phyloP scores from a whole-genome alignment of 2,113 vertebrate genomes.

The Rana temporaria region DNA sequence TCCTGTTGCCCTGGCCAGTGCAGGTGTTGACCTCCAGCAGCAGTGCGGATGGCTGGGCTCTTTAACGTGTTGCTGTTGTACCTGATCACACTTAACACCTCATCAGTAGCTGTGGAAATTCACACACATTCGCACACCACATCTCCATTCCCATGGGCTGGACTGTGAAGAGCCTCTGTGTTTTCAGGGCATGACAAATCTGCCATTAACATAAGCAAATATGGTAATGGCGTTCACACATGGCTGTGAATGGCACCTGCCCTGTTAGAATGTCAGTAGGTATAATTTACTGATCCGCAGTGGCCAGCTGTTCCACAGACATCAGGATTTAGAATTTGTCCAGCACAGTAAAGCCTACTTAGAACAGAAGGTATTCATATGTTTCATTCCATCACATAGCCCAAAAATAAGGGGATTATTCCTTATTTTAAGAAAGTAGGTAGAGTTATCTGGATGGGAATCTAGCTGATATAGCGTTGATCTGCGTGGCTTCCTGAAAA shows the following conservation, averaged over 20 bases:
- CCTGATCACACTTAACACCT: constrained; percentile 40
- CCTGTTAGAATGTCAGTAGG: background rate
- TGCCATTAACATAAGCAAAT: constrained; percentile 21
- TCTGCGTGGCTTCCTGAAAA: too few species aligned
- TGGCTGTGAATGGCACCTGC: constrained; percentile 12
- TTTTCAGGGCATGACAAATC: background rate
- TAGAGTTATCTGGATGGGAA: too few species aligned
- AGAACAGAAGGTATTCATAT: too few species aligned
- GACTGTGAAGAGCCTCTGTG: background rate
- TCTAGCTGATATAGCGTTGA: too few species aligned
- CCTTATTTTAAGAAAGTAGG: too few species aligned
- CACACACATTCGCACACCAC: constrained; percentile 6
- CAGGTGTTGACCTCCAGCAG: background rate
- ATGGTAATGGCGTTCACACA: constrained; percentile 6
- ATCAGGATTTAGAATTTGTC: too few species aligned
- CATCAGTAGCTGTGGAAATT: constrained; percentile 42
- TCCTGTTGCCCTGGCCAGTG: background rate
- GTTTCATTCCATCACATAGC: too few species aligned
- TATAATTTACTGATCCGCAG: background rate
- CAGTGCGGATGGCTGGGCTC: background rate
- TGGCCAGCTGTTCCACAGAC: background rate
- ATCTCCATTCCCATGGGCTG: constrained; percentile 9
- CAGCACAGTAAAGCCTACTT: too few species aligned
- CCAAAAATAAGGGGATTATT: too few species aligned
- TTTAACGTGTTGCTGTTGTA: background rate